Evolutionary conservation across 2,113 vertebrate genomes (phyloP), one percentile per base, ranked within the genome.

Genomic region (Podarcis cretensis): DNA sequence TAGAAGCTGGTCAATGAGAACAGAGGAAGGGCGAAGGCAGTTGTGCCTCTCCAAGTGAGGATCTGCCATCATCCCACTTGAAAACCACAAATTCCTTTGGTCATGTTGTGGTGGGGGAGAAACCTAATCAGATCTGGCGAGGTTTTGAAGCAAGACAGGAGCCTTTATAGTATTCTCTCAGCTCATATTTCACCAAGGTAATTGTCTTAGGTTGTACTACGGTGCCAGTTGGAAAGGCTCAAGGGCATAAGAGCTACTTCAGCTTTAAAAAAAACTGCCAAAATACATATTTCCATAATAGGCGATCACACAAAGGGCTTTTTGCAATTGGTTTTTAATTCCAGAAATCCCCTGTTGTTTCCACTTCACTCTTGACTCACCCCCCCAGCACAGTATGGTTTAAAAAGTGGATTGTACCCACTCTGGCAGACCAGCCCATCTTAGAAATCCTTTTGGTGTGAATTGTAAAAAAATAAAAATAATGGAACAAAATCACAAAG

Each of bases 81-180:
- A 68, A 88, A 83, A 68, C 87, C 81, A 83, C 87, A 88, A 66
- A 83, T 68, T 88, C 73, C 65, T 76, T 83, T 76, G 71, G 71
- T 83, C 20, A n/a, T 68, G 81, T 77, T 77, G 81, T 77, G 73
- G 81, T 59, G 10, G 77, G 77, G 68, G 27, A 32, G 30, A 71
- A 84, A 40, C 30, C 57, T 82, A 40, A 40, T 43, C 79, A n/a
- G 54, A 75, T 21, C 18, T 75, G 79, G 79, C 21, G 18, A 83
- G 81, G 69, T 63, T 59, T 73, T 57, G 84, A 81, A 87, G 66
- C 32, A n/a, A 25, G 20, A 57, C 3, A 18, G 35, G n/a, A 66
- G 71, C 71, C 76, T 76, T 79, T 68, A 79, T 48, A 48, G 9
- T 35, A 57, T 80, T 88, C 78, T 35, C 81, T 77, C 73, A 76